These are phyloP conservation scores for Phocides pigmalion DNA, from an alignment of 1,140 invertebrate genomes.

Conservation along the genomic window DNA sequence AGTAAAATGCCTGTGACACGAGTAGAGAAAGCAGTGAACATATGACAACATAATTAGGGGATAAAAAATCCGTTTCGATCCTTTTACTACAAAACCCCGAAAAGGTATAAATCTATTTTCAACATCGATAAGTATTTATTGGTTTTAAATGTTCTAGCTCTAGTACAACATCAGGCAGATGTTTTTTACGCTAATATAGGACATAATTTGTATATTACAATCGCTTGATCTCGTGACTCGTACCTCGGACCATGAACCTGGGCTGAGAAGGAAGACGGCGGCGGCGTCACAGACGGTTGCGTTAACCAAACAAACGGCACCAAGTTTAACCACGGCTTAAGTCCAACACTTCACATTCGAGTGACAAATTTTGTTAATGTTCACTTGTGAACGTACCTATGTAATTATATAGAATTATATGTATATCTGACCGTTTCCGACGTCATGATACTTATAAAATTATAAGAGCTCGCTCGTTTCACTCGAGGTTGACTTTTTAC, in stretches of 20 bases:
- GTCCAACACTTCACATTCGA: constrained; percentile 44
- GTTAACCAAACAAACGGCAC: constrained; percentile 57
- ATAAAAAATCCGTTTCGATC: too few species aligned
- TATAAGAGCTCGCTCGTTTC: neutral
- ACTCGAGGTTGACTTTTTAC: constrained; percentile 1
- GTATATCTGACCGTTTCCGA: constrained; percentile 6
- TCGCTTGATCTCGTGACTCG: constrained; percentile 30
- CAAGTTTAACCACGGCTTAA: constrained; percentile 59
- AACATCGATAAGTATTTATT: too few species aligned
- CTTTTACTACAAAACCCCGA: too few species aligned
- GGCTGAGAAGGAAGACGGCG: constrained; percentile 25
- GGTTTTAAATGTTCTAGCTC: too few species aligned
- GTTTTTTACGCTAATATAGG: neutral
- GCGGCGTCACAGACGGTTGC: constrained; percentile 46
- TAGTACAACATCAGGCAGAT: too few species aligned
- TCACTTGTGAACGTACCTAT: constrained; percentile 25
- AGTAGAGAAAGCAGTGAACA: too few species aligned
- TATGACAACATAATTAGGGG: too few species aligned
- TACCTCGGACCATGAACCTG: constrained; percentile 12
- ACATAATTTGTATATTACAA: neutral
- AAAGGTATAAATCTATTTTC: too few species aligned
- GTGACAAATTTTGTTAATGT: constrained; percentile 50
- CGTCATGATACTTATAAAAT: constrained; percentile 11
- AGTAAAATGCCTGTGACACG: too few species aligned
- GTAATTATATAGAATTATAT: neutral